Conservation (phyloP, 2,113 vertebrate genomes). For the Chroicocephalus ridibundus region DNA sequence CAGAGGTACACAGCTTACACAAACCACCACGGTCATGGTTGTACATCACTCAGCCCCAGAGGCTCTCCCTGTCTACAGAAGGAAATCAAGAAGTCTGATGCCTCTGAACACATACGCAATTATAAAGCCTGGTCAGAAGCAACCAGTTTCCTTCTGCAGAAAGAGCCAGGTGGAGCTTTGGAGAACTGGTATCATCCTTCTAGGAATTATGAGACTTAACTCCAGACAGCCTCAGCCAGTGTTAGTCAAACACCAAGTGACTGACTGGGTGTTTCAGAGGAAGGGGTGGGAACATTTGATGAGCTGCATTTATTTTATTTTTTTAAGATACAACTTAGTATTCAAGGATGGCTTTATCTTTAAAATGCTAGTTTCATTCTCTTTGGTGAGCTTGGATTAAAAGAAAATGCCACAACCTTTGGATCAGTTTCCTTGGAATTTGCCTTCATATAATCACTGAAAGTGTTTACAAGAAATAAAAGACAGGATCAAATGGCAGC, state of each 20-base stretch:
- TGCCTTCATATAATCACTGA: conserved; percentile 48
- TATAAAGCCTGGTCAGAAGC: neutral
- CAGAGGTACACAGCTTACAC: neutral
- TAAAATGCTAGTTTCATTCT: conserved; percentile 1
- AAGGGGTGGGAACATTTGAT: neutral
- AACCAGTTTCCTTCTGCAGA: neutral
- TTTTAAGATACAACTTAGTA: neutral
- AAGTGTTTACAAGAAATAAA: neutral
- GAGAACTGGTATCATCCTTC: neutral
- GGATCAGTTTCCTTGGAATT: conserved; percentile 23
- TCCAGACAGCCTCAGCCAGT: neutral
- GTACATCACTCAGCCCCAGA: neutral
- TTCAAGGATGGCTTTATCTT: neutral
- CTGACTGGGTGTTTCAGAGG: neutral
- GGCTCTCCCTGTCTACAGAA: neutral
- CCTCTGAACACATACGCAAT: neutral
- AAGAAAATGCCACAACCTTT: neutral
- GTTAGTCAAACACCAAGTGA: neutral
- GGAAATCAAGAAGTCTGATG: neutral
- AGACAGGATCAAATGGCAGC: conserved; percentile 14
- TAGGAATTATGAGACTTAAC: neutral
- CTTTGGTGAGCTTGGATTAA: conserved; percentile 23
- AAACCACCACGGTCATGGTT: neutral
- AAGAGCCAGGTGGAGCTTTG: neutral
- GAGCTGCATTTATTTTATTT: neutral